Conservation (phyloP, 2,888 invertebrate genomes). For the Asteroscopus sphinx region DNA sequence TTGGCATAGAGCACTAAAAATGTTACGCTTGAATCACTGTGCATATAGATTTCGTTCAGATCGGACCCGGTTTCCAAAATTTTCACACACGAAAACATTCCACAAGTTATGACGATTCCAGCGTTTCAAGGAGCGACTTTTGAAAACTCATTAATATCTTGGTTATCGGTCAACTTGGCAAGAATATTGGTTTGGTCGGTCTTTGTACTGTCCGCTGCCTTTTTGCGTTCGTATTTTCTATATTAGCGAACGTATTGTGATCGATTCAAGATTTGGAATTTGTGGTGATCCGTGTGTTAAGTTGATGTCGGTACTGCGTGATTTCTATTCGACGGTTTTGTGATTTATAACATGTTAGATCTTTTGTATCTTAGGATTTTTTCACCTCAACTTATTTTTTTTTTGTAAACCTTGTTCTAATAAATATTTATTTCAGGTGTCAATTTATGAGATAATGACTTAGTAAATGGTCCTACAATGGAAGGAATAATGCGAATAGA, state of each 20-base stretch:
- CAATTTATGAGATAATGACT: constrained; percentile 8
- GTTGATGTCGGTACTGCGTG: constrained; percentile 43
- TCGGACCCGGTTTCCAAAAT: constrained; percentile 51
- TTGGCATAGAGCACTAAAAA: too few species aligned
- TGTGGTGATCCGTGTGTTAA: constrained; percentile 32
- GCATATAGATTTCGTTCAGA: constrained; percentile 58
- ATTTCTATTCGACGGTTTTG: constrained; percentile 36
- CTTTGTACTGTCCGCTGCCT: constrained; percentile 44
- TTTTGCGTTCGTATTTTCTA: constrained; percentile 29
- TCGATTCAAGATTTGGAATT: constrained; percentile 30
- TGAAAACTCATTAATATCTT: constrained; percentile 26
- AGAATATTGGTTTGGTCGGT: constrained; percentile 62
- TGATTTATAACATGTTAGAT: constrained; percentile 40
- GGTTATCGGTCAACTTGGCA: constrained; percentile 43
- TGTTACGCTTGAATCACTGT: constrained; percentile 49
- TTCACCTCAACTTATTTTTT: constrained; percentile 5
- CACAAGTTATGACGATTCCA: constrained; percentile 44
- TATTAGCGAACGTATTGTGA: constrained; percentile 26
- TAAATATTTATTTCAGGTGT: constrained; percentile 39
- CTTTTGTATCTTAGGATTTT: constrained; percentile 30
- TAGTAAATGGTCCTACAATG: constrained; percentile 13
- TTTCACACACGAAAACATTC: constrained; percentile 50
- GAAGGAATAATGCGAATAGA: constrained; percentile 12
- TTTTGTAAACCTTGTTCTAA: constrained; percentile 17
- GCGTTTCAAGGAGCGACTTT: constrained; percentile 45